Percentiles rank a stretch among this genome's conserved stretches.
Evolutionary conservation across 1,140 invertebrate species (phyloP).

Genomic region (Drosophila ohnishii): DNA sequence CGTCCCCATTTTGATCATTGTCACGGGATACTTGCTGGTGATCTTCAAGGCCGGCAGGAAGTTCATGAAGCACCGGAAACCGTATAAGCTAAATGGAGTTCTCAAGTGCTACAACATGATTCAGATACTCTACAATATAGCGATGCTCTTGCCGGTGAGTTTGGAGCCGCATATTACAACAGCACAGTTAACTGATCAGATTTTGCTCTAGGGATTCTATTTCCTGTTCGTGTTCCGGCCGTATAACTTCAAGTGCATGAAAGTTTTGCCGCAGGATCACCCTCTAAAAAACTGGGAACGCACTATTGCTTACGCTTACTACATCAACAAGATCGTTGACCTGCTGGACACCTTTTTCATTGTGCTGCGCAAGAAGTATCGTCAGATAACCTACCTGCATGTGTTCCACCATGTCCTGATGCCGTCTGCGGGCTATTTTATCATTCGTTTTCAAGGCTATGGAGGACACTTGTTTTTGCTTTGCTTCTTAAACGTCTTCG

Average conservation of each 20-base stretch:
- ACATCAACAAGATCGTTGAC: slow-evolving; percentile 56
- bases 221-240: slow-evolving; percentile 19
- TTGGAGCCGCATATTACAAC: too few relatives aligned
- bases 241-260: slow-evolving; percentile 39
- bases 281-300: slow-evolving; percentile 33
- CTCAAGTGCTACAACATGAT: slow-evolving; percentile 91
- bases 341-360: slow-evolving; percentile 55
- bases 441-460: slow-evolving; percentile 40
- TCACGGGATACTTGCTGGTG: slow-evolving; percentile 90
- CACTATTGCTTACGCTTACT: slow-evolving; percentile 41
- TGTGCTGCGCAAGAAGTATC: slow-evolving; percentile 59
- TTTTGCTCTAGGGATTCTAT: slow-evolving; percentile 11
- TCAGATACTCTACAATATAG: slow-evolving; percentile 84
- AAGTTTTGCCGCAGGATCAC: slow-evolving; percentile 35
- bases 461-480: slow-evolving; percentile 86
- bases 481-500: slow-evolving; percentile 11
- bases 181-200: background rate
- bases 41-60: slow-evolving; percentile 86
- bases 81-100: slow-evolving; percentile 88
- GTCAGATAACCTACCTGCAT: slow-evolving; percentile 51
- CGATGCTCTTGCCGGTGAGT: slow-evolving; percentile 38
- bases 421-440: background rate
- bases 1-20: slow-evolving; percentile 87
- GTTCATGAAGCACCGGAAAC: slow-evolving; percentile 92
- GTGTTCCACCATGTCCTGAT: slow-evolving; percentile 85